Percentiles rank a stretch among this genome's conserved stretches.
These are phyloP conservation scores for Nomada ruficornis DNA, from an alignment of 2,888 invertebrate species.

Conservation along the genomic window DNA sequence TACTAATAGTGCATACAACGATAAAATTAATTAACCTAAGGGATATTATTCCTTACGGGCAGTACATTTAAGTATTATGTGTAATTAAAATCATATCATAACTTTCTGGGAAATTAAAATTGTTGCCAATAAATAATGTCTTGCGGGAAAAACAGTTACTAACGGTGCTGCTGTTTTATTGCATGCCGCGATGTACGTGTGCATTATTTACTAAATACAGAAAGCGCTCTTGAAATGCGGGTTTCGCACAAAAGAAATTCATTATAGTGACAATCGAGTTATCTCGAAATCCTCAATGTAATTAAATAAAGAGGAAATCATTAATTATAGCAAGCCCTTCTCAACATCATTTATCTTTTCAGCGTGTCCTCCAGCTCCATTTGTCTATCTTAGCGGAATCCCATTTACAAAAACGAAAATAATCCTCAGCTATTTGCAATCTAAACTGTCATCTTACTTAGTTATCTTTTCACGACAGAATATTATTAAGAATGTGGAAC, in stretches of 20 bases:
- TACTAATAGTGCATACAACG: background rate
- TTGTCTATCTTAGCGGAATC: slow-evolving; percentile 22
- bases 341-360: slow-evolving; percentile 9
- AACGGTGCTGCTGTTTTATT: slow-evolving; percentile 1
- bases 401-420: slow-evolving; percentile 17
- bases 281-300: background rate
- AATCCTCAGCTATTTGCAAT: slow-evolving; percentile 17
- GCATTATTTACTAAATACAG: background rate
- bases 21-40: background rate
- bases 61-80: no score
- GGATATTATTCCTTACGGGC: background rate
- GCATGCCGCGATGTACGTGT: background rate
- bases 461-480: background rate
- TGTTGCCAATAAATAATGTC: background rate
- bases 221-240: background rate
- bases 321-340: background rate
- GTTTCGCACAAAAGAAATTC: background rate
- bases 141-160: slow-evolving; percentile 14
- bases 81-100: no score
- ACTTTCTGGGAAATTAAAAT: no score
- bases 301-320: background rate
- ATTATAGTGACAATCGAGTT: background rate
- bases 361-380: background rate
- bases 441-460: background rate
- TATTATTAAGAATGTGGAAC: slow-evolving; percentile 1